Base-by-base conservation (phyloP, 1,140 invertebrate species). In the Drosophila willistoni region DNA sequence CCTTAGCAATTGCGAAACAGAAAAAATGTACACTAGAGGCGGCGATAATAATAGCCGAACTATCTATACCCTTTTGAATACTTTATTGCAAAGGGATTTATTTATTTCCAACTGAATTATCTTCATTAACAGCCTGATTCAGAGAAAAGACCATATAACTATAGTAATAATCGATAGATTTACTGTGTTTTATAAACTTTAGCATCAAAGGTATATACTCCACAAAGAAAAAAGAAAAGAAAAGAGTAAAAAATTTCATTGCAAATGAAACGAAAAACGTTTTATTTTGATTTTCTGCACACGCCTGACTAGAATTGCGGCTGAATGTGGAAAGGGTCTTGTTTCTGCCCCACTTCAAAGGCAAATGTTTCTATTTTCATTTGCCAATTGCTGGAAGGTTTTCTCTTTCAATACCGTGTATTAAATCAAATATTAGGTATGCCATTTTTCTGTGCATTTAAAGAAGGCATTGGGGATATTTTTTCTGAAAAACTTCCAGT, bases 251-350 rank as follows among this genome's bases (percentile, higher is more conserved):
- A 77, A 77, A 84, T 85, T 85, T 85, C 82, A 85, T 86, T 85
- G 81, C 74, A 79, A 85, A 85, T 85, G 82, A 85, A 84, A 85
- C 81, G 81, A 86, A 86, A 85, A 85, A 73, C 81, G 81, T 85
- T 85, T 85, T 85, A 85, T 85, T 85, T 85, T 85, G 81, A 86
- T 86, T 85, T 85, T 85, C 82, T 63, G 79, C 82, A 86, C 82
- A 80, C 82, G 74, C 84, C 62, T 66, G 62, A 71, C 44, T 47
- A 55, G 42, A 36, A 73, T 73, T 68, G 42, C n/a, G 13, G 39
- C 14, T 14, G 5, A 44, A 29, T 22, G 19, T 33, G 39, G 7
- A 36, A 29, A 13, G 55, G 14, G 14, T 13, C 47, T 19, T 10
- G n/a, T 42, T 4, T 39, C 17, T 34, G 17, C 44, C 44, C 61